These are phyloP conservation scores for Halocynthia roretzi DNA, from an alignment of 23 tunicate genomes.

Conservation along the genomic window DNA sequence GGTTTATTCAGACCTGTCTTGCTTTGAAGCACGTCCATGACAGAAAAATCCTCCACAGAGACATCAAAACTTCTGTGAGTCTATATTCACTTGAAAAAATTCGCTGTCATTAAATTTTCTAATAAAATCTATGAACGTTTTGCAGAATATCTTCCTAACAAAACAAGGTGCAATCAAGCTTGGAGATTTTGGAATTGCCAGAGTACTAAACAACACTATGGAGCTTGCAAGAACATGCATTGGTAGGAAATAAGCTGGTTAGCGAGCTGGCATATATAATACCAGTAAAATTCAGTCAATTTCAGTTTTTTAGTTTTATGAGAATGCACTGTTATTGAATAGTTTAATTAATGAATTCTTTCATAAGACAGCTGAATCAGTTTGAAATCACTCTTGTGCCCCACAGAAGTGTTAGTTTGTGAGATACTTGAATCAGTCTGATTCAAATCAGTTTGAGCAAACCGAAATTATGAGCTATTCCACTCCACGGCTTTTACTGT, in stretches of 20 bases:
- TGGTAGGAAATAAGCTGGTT: conserved; percentile 30
- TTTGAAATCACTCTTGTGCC: too few relatives aligned
- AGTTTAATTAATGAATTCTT: too few relatives aligned
- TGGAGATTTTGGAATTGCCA: conserved; percentile 99
- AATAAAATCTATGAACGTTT: background rate
- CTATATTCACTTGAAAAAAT: background rate
- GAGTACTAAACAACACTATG: conserved; percentile 87
- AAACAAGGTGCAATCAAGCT: conserved; percentile 78
- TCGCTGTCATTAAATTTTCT: background rate
- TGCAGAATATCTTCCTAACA: conserved; percentile 81
- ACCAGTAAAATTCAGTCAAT: background rate
- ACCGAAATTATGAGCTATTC: too few relatives aligned
- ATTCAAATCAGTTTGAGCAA: too few relatives aligned
- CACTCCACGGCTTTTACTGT: too few relatives aligned
- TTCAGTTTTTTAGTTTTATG: too few relatives aligned
- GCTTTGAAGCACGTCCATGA: conserved; percentile 97
- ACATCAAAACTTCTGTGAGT: conserved; percentile 90
- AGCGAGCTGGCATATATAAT: background rate
- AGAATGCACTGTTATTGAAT: too few relatives aligned
- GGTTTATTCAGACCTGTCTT: conserved; percentile 96
- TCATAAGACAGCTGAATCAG: too few relatives aligned
- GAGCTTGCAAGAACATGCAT: conserved; percentile 98
- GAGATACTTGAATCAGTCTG: too few relatives aligned
- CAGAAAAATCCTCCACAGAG: conserved; percentile 94
- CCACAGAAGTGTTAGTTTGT: too few relatives aligned